Conservation (phyloP, 2,797 vertebrate species). For the Arctocebus calabarensis region DNA sequence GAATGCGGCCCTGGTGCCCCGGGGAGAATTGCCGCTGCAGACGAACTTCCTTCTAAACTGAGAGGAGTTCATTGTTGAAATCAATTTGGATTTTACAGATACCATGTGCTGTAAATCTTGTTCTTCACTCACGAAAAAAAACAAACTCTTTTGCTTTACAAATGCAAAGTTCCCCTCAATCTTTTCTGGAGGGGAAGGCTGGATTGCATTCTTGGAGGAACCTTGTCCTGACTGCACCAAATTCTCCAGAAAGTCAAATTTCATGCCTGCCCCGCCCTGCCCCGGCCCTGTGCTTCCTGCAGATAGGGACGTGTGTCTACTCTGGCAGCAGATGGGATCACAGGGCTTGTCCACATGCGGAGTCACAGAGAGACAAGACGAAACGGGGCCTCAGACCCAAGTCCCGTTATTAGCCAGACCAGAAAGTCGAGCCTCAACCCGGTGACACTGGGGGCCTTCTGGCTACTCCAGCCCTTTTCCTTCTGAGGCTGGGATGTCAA, state of each 20-base stretch:
- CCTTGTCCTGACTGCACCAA: rapidly evolving
- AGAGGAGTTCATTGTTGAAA: neutral
- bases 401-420: neutral
- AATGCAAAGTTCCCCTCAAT: neutral
- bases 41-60: neutral
- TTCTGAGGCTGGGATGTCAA: too few relatives aligned
- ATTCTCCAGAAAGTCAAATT: neutral
- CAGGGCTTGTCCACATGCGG: neutral
- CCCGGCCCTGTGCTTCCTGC: rapidly evolving
- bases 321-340: rapidly evolving
- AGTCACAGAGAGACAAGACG: neutral
- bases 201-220: too few relatives aligned
- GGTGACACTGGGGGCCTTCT: neutral
- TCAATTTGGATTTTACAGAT: neutral
- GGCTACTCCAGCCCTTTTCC: neutral
- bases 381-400: rapidly evolving
- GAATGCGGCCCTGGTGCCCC: rapidly evolving
- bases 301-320: rapidly evolving
- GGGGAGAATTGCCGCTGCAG: rapidly evolving
- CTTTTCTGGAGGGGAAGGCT: neutral
- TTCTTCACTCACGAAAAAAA: neutral
- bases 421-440: neutral
- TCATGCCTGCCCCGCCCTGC: rapidly evolving
- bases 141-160: neutral
- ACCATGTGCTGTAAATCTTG: too few relatives aligned